These are phyloP conservation scores for Plumapathes pennacea DNA, from an alignment of 92 coral and sea anemone genomes.

Conservation along the genomic window DNA sequence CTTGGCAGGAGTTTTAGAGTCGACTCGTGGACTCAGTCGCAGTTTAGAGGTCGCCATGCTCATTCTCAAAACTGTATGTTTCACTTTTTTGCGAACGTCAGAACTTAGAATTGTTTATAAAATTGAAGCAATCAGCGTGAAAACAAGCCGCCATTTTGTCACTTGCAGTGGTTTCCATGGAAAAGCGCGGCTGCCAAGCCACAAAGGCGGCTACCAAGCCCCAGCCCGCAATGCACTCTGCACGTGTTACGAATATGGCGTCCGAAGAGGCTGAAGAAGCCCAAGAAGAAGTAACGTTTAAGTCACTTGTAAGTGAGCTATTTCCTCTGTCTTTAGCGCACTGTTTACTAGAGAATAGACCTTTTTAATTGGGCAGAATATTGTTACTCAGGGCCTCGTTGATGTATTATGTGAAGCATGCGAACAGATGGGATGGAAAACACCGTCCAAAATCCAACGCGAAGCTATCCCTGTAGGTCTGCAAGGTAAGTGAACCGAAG, in stretches of 20 bases:
- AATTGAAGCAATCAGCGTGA: too few species aligned
- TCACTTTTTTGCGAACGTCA: too few species aligned
- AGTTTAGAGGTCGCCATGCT: too few species aligned
- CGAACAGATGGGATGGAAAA: constrained; percentile 87
- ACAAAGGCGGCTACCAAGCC: constrained; percentile 20
- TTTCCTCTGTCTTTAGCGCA: background rate
- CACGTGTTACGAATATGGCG: constrained; percentile 73
- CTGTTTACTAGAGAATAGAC: too few species aligned
- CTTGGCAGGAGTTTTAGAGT: too few species aligned
- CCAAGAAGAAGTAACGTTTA: constrained; percentile 61
- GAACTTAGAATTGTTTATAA: too few species aligned
- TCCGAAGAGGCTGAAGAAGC: constrained; percentile 17
- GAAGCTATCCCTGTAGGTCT: constrained; percentile 92
- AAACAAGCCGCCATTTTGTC: constrained; percentile 41
- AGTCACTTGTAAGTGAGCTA: constrained; percentile 62
- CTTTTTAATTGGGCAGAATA: too few species aligned
- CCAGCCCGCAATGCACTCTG: too few species aligned
- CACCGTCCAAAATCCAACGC: constrained; percentile 82
- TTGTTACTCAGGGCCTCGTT: constrained; percentile 69
- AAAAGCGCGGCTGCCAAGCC: constrained; percentile 21
- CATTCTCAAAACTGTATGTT: too few species aligned
- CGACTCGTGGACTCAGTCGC: too few species aligned
- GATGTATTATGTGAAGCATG: constrained; percentile 95
- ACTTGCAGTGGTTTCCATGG: background rate
- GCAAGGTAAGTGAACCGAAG: constrained; percentile 79